These are phyloP conservation scores for Parascotia fuliginaria DNA, from an alignment of 2,888 invertebrate species.

Conservation along the genomic window DNA sequence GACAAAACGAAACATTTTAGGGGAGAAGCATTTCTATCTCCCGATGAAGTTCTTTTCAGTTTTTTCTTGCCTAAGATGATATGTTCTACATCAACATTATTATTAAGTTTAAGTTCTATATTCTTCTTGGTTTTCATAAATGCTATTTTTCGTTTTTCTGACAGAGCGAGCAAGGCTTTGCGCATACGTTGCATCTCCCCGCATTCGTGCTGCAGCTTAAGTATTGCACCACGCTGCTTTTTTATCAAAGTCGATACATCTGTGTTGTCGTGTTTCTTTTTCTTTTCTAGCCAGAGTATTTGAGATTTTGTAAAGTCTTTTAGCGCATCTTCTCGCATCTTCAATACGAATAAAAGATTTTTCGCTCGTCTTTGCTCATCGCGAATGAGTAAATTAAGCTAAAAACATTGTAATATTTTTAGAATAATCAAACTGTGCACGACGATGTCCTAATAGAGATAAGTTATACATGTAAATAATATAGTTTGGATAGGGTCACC, in stretches of 20 bases:
- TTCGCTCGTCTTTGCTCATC: constrained; percentile 82
- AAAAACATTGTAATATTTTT: constrained; percentile 42
- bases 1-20: constrained; percentile 79
- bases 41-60: constrained; percentile 56
- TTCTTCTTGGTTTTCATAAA: constrained; percentile 79
- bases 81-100: constrained; percentile 69
- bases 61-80: constrained; percentile 73
- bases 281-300: constrained; percentile 79
- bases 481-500: too few relatives aligned
- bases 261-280: constrained; percentile 76
- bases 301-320: constrained; percentile 82
- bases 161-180: constrained; percentile 72
- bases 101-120: constrained; percentile 72
- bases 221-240: constrained; percentile 87
- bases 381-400: constrained; percentile 82
- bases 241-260: constrained; percentile 86
- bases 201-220: constrained; percentile 88
- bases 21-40: constrained; percentile 65
- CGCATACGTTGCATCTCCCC: constrained; percentile 88
- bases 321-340: constrained; percentile 80
- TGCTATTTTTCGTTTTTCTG: constrained; percentile 74
- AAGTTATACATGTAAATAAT: too few relatives aligned
- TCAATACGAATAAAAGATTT: constrained; percentile 76
- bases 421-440: neutral
- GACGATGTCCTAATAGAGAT: too few relatives aligned